phyloP scores from a whole-genome alignment of 2,888 invertebrate species.

The Colletes collaris region DNA sequence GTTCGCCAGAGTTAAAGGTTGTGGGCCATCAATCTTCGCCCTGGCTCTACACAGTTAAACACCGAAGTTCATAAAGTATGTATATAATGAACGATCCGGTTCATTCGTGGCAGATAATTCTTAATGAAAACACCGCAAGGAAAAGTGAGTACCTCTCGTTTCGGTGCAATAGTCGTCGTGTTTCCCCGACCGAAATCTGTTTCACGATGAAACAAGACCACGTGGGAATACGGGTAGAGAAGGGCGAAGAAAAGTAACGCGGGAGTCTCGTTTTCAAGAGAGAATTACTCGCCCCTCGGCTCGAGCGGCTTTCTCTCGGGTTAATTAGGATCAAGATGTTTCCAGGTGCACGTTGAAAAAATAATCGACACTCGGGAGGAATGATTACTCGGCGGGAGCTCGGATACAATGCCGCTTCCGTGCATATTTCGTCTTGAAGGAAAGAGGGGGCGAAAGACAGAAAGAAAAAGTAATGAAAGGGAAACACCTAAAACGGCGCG shows the following conservation, averaged over 20 bases:
- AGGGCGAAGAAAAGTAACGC: not conserved
- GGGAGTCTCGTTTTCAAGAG: constrained; percentile 15
- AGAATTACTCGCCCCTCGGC: constrained; percentile 3
- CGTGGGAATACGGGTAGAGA: constrained; percentile 4
- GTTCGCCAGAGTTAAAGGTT: too few species aligned
- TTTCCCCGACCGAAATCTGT: constrained; percentile 10
- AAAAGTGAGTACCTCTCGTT: constrained; percentile 7
- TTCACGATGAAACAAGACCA: constrained; percentile 10
- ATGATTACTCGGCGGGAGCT: constrained; percentile 32
- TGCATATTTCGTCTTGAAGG: constrained; percentile 3
- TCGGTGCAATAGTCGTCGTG: constrained; percentile 1
- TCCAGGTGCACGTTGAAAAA: constrained; percentile 46
- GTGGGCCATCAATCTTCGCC: too few species aligned
- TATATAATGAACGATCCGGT: too few species aligned
- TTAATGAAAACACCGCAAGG: not conserved
- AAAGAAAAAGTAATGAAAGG: constrained; percentile 40
- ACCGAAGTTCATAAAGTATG: too few species aligned
- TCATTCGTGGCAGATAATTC: too few species aligned
- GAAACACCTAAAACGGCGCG: constrained; percentile 12
- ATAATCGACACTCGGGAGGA: constrained; percentile 33
- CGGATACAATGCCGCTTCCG: constrained; percentile 17
- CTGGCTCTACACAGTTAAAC: too few species aligned
- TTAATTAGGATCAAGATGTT: constrained; percentile 44
- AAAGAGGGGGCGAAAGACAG: not conserved
- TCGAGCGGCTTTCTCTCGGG: constrained; percentile 29